phyloP scores from a whole-genome alignment of 2,113 vertebrate species.

The Mionectes macconnelli region DNA sequence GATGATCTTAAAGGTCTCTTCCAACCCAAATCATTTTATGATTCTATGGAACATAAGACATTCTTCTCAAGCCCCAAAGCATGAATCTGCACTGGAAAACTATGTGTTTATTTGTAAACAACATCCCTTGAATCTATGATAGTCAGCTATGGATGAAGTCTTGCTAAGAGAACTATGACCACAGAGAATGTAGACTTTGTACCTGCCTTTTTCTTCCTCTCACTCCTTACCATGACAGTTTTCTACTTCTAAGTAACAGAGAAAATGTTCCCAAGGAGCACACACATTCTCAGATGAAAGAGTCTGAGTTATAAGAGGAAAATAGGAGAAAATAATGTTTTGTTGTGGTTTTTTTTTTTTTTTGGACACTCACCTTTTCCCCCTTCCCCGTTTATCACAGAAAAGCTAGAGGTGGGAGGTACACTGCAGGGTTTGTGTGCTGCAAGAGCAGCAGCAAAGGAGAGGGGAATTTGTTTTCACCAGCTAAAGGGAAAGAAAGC shows the following conservation, averaged over 20 bases:
- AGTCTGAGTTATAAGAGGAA: not conserved
- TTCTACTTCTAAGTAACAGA: not conserved
- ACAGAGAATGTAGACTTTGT: not conserved
- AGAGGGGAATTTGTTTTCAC: not conserved
- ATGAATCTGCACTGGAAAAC: not conserved
- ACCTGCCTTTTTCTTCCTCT: not conserved
- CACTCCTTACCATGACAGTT: not conserved
- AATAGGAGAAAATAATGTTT: not conserved
- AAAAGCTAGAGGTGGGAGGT: not conserved
- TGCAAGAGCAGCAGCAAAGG: not conserved
- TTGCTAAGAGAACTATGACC: not conserved
- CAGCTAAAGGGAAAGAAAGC: not conserved
- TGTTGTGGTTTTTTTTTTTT: not conserved
- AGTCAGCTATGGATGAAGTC: not conserved
- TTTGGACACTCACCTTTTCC: not conserved
- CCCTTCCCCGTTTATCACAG: not conserved
- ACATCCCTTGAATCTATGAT: not conserved
- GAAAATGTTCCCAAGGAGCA: not conserved
- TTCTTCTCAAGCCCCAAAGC: not conserved
- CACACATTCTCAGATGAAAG: not conserved
- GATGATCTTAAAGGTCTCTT: not conserved
- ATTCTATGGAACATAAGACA: not conserved
- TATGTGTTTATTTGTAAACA: not conserved
- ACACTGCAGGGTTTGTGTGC: not conserved
- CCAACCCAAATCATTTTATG: not conserved